Evolutionary conservation across 2,797 vertebrate species (phyloP).

Genomic region (Limnodromus scolopaceus): DNA sequence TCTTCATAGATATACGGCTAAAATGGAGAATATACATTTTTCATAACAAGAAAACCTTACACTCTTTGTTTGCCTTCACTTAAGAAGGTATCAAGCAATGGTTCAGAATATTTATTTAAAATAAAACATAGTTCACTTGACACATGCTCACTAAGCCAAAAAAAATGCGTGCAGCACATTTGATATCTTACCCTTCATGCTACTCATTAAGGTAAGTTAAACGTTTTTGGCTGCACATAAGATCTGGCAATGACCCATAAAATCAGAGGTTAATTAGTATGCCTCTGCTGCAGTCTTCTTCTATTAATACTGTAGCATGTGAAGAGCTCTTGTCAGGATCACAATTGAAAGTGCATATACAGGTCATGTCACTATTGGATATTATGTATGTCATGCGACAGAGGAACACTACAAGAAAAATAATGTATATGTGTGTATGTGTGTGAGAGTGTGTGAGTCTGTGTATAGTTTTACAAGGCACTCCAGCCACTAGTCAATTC

Average conservation of each 20-base stretch:
- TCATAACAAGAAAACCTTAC: neutral
- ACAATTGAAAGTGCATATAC: neutral
- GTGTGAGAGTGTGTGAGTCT: neutral
- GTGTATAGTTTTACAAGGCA: neutral
- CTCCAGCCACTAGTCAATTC: neutral
- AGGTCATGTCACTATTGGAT: neutral
- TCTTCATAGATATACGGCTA: neutral
- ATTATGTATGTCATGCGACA: no score
- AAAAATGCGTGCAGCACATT: neutral
- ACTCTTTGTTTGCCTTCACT: neutral
- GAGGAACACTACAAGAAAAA: neutral
- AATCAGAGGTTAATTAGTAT: conserved; percentile 33
- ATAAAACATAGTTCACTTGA: neutral
- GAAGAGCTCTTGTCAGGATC: neutral
- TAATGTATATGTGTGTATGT: neutral
- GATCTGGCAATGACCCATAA: conserved; percentile 34
- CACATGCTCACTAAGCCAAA: neutral
- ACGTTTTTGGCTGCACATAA: neutral
- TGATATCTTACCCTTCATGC: conserved; percentile 3
- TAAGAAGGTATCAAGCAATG: neutral
- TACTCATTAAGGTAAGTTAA: conserved; percentile 29
- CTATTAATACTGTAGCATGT: neutral
- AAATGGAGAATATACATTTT: neutral
- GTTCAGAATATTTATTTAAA: neutral
- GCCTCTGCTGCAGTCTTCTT: neutral